A percentile compares a stretch with the other conserved stretches of the same genome.
Evolutionary conservation across 2,888 invertebrate genomes (phyloP).

Genomic region (Athripsodes cinereus): DNA sequence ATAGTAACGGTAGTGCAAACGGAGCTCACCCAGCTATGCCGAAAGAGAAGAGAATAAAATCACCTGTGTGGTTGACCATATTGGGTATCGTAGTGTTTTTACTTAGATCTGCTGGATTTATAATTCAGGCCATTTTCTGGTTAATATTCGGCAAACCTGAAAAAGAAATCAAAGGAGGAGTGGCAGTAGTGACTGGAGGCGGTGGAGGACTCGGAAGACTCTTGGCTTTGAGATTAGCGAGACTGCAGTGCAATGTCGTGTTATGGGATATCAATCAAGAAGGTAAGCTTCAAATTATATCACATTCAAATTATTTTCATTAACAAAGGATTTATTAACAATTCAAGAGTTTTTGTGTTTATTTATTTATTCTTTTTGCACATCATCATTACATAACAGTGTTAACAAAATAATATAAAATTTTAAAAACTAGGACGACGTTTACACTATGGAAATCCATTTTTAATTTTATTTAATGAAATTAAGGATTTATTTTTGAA

Average conservation of each 20-base stretch:
- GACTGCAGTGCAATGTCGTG: slow-evolving; percentile 72
- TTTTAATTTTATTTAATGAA: too few species aligned
- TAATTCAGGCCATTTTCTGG: slow-evolving; percentile 53
- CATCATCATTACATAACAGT: too few species aligned
- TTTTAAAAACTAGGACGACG: too few species aligned
- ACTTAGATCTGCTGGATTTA: slow-evolving; percentile 43
- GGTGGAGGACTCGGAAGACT: slow-evolving; percentile 81
- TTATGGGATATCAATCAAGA: slow-evolving; percentile 86
- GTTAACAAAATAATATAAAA: too few species aligned
- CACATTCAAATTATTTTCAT: too few species aligned
- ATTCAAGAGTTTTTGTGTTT: too few species aligned
- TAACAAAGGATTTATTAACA: too few species aligned
- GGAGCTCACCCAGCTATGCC: background rate
- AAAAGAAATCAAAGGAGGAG: slow-evolving; percentile 67
- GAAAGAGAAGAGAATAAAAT: slow-evolving; percentile 28
- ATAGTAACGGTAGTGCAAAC: slow-evolving; percentile 11
- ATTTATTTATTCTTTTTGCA: too few species aligned
- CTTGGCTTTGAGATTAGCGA: slow-evolving; percentile 66
- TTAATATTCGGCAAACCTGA: slow-evolving; percentile 56
- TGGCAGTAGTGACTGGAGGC: slow-evolving; percentile 84
- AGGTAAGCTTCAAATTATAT: too few species aligned
- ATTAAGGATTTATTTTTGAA: too few species aligned
- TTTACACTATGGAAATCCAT: too few species aligned
- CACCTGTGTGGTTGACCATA: slow-evolving; percentile 48
- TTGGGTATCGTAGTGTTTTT: slow-evolving; percentile 53